Evolutionary conservation across 1,140 invertebrate species (phyloP).

Genomic region (Orius insidiosus): DNA sequence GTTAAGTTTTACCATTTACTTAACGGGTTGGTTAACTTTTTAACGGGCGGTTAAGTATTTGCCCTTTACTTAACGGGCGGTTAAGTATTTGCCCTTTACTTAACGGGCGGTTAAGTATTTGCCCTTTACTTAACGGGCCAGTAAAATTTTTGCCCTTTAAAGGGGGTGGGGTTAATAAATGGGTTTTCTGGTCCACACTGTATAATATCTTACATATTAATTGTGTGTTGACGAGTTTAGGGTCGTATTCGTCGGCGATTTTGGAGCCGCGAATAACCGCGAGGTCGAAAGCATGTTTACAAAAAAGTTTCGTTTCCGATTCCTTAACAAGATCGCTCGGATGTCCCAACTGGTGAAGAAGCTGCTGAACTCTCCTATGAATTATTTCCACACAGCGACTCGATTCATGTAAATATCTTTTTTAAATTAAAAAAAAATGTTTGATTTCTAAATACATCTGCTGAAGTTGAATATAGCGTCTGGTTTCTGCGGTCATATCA

Average conservation of each 20-base stretch:
- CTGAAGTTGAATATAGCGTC: conserved; percentile 78
- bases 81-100: no score
- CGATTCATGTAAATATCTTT: conserved; percentile 68
- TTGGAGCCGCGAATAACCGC: conserved; percentile 60
- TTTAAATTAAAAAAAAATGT: no score
- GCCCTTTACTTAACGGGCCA: no score
- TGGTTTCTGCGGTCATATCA: conserved; percentile 94
- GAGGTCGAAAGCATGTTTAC: conserved; percentile 67
- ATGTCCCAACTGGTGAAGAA: conserved; percentile 56
- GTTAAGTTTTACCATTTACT: no score
- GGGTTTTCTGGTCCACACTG: no score
- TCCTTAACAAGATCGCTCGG: conserved; percentile 55
- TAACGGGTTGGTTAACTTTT: no score
- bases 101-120: no score
- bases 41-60: no score
- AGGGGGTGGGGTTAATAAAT: no score
- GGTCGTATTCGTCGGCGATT: conserved; percentile 60
- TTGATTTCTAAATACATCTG: conserved; percentile 59
- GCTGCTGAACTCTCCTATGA: conserved; percentile 58
- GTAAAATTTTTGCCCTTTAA: not conserved
- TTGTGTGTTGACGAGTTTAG: conserved; percentile 32
- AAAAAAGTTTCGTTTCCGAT: conserved; percentile 63
- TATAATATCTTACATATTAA: conserved; percentile 33
- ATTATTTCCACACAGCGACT: conserved; percentile 62
- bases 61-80: no score